Base-by-base conservation (phyloP, 1,140 invertebrate species). In the Caenorhabditis remanei region DNA sequence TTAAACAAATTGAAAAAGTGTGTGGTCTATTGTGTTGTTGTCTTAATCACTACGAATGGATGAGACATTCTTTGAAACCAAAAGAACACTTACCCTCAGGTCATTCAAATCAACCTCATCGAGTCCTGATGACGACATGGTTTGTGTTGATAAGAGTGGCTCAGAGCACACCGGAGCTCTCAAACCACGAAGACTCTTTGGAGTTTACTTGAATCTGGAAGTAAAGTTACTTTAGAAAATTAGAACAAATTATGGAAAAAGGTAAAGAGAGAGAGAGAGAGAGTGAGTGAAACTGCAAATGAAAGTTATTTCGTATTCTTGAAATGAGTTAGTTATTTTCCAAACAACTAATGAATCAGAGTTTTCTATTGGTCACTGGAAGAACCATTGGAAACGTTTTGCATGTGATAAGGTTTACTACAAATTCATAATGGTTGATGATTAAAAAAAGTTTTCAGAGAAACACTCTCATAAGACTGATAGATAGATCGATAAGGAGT, bases 81-180 rank as follows among this genome's bases (percentile, higher is more conserved):
- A 32, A 79, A 24, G 43, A 71, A 71, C 41, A 21, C 71, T 50
- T 24, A 79, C 71, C 71, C 71, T 79, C 24, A 79, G 71, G 53
- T 46, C 50, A 79, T 79, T 79, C 71, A 79, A 79, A 79, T 79
- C 71, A 50, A 79, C 53, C 71, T 79, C 71, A 40, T 79, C 71
- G 46, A 79, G 71, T 79, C 71, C 71, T 79, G 71, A 71, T 71
- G 65, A 46, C 65, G 65, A 79, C 71, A 79, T 79, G 71, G 21
- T 79, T 50, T n/a, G 50, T 41, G 21, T 48, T 11, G 71, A 14
- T 50, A 4, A 53, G 46, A n/a, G 46, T 46, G 71, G 71, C 71
- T 48, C 53, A 46, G 46, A 79, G 71, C 71, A 79, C 32, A 46
- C 71, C 71, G 46, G n/a, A 41, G 21, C n/a, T 79, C n/a, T 79